Conservation (phyloP, 1,140 invertebrate genomes). For the Bombus consobrinus region DNA sequence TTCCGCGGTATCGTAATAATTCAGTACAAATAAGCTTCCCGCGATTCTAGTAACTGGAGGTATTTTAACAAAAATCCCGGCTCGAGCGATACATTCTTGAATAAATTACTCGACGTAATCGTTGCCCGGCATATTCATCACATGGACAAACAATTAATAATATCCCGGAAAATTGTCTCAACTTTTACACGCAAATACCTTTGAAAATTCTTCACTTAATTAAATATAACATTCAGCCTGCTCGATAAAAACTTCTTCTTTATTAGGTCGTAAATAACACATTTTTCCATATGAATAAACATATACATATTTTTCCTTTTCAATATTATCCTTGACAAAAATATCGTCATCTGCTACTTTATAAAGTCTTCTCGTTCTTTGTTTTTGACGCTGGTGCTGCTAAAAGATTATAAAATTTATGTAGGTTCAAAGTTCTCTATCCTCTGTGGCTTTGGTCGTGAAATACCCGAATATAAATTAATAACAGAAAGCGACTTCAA, state of each 20-base stretch:
- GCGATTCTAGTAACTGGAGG: neutral
- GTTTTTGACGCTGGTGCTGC: no score
- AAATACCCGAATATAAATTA: no score
- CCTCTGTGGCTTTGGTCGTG: no score
- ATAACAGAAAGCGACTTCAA: no score
- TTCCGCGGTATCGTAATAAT: conserved; percentile 5
- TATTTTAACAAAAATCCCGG: neutral
- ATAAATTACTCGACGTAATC: neutral
- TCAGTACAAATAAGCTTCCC: neutral
- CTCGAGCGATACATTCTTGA: neutral
- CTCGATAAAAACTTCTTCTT: neutral
- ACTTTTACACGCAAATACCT: neutral
- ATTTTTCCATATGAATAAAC: neutral
- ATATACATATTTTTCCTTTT: neutral
- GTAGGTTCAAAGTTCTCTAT: neutral
- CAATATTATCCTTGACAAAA: neutral
- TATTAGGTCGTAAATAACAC: neutral
- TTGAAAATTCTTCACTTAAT: neutral
- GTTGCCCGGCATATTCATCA: neutral
- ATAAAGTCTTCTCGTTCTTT: no score
- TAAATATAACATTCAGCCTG: neutral
- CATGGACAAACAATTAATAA: neutral
- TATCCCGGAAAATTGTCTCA: neutral
- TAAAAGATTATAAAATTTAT: no score
- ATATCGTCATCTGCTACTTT: no score